These are phyloP conservation scores for Xylocampa areola DNA, from an alignment of 2,888 invertebrate genomes.

Conservation along the genomic window DNA sequence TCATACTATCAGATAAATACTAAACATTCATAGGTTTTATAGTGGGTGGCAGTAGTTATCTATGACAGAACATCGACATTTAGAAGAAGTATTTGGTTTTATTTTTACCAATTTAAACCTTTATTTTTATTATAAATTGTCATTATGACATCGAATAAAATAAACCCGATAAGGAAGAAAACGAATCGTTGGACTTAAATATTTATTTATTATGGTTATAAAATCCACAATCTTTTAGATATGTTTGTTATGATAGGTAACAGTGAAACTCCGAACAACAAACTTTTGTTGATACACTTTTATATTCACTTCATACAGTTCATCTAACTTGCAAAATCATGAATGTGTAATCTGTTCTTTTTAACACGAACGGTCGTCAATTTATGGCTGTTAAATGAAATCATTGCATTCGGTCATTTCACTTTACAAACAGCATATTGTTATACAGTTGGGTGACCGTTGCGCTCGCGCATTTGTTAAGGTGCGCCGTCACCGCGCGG, in stretches of 20 bases:
- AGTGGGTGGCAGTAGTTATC: slow-evolving; percentile 53
- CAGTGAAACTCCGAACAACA: not conserved
- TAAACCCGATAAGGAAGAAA: slow-evolving; percentile 29
- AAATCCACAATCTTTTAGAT: slow-evolving; percentile 12
- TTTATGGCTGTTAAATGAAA: slow-evolving; percentile 44
- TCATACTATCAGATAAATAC: slow-evolving; percentile 53
- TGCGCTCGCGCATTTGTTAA: slow-evolving; percentile 52
- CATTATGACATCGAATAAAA: slow-evolving; percentile 35
- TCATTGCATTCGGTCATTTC: slow-evolving; percentile 44
- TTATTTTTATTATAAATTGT: slow-evolving; percentile 34
- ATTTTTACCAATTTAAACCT: slow-evolving; percentile 24
- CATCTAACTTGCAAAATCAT: slow-evolving; percentile 14
- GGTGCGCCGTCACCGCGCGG: slow-evolving; percentile 49
- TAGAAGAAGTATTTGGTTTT: slow-evolving; percentile 39
- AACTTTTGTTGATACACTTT: no score
- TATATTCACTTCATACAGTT: slow-evolving; percentile 14
- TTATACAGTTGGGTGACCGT: slow-evolving; percentile 59
- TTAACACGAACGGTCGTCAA: slow-evolving; percentile 27
- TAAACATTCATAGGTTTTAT: slow-evolving; percentile 35
- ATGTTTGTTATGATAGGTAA: not conserved
- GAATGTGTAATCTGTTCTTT: slow-evolving; percentile 11
- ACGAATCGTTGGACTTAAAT: slow-evolving; percentile 28
- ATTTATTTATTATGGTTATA: slow-evolving; percentile 19
- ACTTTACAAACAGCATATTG: slow-evolving; percentile 55
- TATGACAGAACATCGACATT: slow-evolving; percentile 43